A percentile compares a stretch with the other conserved stretches of the same genome.
Evolutionary conservation across 2,888 invertebrate genomes (phyloP).

Genomic region (Scaptomyza parva): DNA sequence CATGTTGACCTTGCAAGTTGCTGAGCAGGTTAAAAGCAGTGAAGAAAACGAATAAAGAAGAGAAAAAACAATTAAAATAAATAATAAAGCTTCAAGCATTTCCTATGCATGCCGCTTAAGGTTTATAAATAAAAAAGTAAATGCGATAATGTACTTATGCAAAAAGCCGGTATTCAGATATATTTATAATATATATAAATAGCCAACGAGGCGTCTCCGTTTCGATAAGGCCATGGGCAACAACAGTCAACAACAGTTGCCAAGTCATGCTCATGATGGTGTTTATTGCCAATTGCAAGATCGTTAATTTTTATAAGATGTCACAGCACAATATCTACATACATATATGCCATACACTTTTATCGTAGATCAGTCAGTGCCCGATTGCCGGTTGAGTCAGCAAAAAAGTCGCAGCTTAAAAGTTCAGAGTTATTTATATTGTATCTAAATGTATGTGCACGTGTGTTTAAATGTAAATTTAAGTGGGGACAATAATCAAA

Average conservation of each 20-base stretch:
- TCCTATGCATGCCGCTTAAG: constrained; percentile 43
- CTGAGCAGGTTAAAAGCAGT: constrained; percentile 52
- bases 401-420: neutral
- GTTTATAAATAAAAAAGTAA: constrained; percentile 42
- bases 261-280: constrained; percentile 49
- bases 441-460: neutral
- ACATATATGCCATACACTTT: neutral
- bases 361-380: constrained; percentile 1
- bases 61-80: constrained; percentile 15
- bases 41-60: constrained; percentile 6
- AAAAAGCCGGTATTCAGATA: constrained; percentile 20
- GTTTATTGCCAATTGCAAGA: neutral
- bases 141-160: constrained; percentile 25
- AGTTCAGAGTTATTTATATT: constrained; percentile 8
- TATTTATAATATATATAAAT: constrained; percentile 11
- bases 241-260: constrained; percentile 42
- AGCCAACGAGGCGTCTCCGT: constrained; percentile 7
- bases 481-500: constrained; percentile 46
- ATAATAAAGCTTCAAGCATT: constrained; percentile 26
- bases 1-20: constrained; percentile 63
- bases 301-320: neutral
- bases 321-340: neutral
- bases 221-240: constrained; percentile 3
- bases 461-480: constrained; percentile 29
- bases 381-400: neutral